Percentiles rank a stretch among this genome's conserved stretches.
Conservation (phyloP, 2,113 vertebrate genomes). For the Xyrauchen texanus region DNA sequence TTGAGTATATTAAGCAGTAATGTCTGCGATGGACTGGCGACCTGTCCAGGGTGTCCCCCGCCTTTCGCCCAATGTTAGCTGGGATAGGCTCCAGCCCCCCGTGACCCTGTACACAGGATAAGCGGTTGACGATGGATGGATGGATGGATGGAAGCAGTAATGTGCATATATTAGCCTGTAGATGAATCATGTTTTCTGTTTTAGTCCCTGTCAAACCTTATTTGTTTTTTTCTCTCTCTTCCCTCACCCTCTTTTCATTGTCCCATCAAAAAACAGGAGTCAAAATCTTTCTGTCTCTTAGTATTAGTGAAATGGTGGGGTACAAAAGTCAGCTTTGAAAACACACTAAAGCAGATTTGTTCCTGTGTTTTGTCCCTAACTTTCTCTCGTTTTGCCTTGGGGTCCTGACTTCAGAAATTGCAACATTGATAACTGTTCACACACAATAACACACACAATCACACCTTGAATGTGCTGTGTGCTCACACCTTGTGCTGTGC, state of each 20-base stretch:
- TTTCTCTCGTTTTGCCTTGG: neutral
- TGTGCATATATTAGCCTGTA: neutral
- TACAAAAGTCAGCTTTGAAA: too few species aligned
- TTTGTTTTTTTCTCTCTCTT: neutral
- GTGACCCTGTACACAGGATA: too few species aligned
- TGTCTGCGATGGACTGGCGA: too few species aligned
- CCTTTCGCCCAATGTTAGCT: too few species aligned
- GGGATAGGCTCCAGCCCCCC: too few species aligned
- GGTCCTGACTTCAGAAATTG: conserved; percentile 1
- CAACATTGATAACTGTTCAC: conserved; percentile 6
- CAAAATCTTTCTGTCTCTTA: neutral
- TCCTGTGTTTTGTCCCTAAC: neutral
- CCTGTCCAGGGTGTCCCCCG: too few species aligned
- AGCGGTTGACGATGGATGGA: too few species aligned
- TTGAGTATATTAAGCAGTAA: neutral
- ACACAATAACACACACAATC: neutral
- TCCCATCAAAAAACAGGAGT: neutral
- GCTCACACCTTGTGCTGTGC: neutral
- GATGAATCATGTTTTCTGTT: neutral
- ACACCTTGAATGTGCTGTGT: neutral
- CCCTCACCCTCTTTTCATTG: neutral
- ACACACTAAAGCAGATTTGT: neutral
- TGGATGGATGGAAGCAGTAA: too few species aligned
- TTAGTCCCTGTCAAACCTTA: neutral
- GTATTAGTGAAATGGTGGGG: neutral